phyloP scores from a whole-genome alignment of 2,113 vertebrate genomes.

The Amblyopsis rosae region DNA sequence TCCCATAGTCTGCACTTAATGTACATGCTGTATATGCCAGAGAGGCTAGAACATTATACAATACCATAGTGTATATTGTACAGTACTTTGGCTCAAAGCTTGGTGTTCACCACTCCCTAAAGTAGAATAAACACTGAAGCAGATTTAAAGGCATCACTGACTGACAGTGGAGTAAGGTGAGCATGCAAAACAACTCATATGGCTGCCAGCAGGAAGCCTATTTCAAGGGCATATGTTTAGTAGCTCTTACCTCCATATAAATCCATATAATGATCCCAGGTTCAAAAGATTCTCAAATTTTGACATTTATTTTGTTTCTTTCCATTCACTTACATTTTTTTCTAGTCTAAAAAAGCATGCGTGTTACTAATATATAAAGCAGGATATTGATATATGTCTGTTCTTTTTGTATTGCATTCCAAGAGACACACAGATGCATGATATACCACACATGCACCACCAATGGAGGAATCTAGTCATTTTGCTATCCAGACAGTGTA shows the following conservation, averaged over 20 bases:
- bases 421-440: not conserved
- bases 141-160: not conserved
- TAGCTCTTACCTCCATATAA: too few species aligned
- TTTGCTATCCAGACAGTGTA: conserved; percentile 46
- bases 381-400: too few species aligned
- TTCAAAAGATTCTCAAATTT: too few species aligned
- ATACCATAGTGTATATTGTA: not conserved
- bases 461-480: not conserved
- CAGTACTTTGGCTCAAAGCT: not conserved
- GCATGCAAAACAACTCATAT: conserved; percentile 25
- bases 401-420: too few species aligned
- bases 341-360: too few species aligned
- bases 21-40: not conserved
- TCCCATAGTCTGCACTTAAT: too few species aligned
- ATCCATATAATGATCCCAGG: too few species aligned
- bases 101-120: not conserved
- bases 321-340: too few species aligned
- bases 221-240: not conserved
- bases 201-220: conserved; percentile 14
- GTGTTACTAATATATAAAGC: too few species aligned
- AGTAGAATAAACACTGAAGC: not conserved
- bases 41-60: not conserved
- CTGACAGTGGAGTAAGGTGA: not conserved
- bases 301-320: too few species aligned
- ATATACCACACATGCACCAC: not conserved